A percentile compares a stretch with the other conserved stretches of the same genome.
phyloP scores from a whole-genome alignment of 2,888 invertebrate genomes.

The Parnassius smintheus region DNA sequence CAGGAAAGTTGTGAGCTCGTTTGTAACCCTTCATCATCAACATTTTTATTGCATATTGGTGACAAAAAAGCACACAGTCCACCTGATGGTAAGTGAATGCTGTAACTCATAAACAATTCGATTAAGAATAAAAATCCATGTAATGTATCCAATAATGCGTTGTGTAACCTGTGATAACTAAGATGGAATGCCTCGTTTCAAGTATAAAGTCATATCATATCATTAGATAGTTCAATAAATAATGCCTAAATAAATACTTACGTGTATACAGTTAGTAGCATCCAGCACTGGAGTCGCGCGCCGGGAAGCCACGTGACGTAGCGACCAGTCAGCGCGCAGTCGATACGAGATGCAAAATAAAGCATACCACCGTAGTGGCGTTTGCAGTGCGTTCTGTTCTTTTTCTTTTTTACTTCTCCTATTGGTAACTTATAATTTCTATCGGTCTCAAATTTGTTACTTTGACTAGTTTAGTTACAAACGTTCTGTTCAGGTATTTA shows the following conservation, averaged over 20 bases:
- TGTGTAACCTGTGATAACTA: no score
- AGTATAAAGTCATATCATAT: no score
- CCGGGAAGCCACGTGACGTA: slow-evolving; percentile 82
- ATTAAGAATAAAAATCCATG: no score
- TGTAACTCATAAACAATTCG: no score
- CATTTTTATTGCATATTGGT: no score
- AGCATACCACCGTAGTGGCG: slow-evolving; percentile 79
- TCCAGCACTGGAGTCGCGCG: slow-evolving; percentile 83
- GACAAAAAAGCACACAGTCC: no score
- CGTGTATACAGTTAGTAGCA: slow-evolving; percentile 87
- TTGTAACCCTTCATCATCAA: no score
- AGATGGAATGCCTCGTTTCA: no score
- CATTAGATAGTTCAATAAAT: neutral
- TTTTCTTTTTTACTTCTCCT: slow-evolving; percentile 46
- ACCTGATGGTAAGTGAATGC: no score
- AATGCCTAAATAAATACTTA: slow-evolving; percentile 59
- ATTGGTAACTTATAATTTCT: slow-evolving; percentile 71
- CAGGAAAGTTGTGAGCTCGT: no score
- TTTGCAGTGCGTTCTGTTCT: slow-evolving; percentile 51
- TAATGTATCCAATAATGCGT: no score
- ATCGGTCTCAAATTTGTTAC: slow-evolving; percentile 49
- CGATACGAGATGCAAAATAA: slow-evolving; percentile 79
- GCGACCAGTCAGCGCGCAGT: slow-evolving; percentile 82
- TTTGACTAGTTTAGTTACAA: slow-evolving; percentile 65
- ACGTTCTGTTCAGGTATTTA: slow-evolving; percentile 34